Evolutionary conservation across 2,888 invertebrate genomes (phyloP).

Genomic region (Cerastoderma edule): DNA sequence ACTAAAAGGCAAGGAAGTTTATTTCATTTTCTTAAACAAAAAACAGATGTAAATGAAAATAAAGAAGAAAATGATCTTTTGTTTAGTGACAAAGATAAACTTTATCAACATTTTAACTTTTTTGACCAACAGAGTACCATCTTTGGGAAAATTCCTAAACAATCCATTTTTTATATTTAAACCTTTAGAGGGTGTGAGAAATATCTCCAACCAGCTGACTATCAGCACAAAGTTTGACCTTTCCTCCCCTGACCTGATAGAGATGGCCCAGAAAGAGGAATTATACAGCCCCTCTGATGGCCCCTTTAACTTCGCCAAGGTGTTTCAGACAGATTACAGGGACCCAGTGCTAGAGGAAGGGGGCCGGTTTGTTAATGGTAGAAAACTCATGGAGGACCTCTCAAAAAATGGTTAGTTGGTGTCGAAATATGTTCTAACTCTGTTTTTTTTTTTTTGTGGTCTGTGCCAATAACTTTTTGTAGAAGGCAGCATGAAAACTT

Average conservation of each 20-base stretch:
- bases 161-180: constrained; percentile 6
- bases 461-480: too few relatives aligned
- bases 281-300: constrained; percentile 73
- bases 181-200: constrained; percentile 75
- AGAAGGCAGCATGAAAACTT: too few relatives aligned
- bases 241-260: constrained; percentile 70
- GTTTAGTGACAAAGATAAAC: too few relatives aligned
- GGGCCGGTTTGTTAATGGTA: constrained; percentile 66
- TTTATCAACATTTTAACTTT: too few relatives aligned
- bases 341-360: constrained; percentile 31
- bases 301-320: constrained; percentile 75
- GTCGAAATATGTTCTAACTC: too few relatives aligned
- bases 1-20: too few relatives aligned
- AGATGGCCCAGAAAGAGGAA: constrained; percentile 68
- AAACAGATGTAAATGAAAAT: too few relatives aligned
- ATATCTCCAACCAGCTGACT: constrained; percentile 78
- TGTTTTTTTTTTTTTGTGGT: too few relatives aligned
- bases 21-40: too few relatives aligned
- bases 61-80: too few relatives aligned
- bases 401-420: constrained; percentile 71
- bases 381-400: constrained; percentile 67
- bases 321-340: constrained; percentile 60
- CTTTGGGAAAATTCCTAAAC: too few relatives aligned
- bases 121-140: too few relatives aligned
- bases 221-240: constrained; percentile 75